Percentiles rank a stretch among this genome's conserved stretches.
Evolutionary conservation across 2,888 invertebrate genomes (phyloP).

Genomic region (Meandrusa payeni): DNA sequence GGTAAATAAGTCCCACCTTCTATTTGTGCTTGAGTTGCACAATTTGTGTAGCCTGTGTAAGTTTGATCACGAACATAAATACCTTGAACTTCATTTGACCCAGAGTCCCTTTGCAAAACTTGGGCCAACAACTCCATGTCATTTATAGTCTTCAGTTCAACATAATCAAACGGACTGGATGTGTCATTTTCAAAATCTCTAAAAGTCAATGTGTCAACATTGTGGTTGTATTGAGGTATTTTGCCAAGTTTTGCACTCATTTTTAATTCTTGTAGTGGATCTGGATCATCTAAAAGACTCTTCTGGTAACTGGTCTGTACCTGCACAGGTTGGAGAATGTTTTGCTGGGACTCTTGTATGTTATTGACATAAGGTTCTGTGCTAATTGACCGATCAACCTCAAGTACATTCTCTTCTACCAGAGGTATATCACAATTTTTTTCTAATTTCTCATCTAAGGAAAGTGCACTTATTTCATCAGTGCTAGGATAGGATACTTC

Average conservation of each 20-base stretch:
- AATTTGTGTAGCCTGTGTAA: conserved; percentile 49
- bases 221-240: conserved; percentile 52
- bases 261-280: conserved; percentile 63
- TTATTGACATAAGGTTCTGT: conserved; percentile 36
- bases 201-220: conserved; percentile 71
- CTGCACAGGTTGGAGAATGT: conserved; percentile 70
- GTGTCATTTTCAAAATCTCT: conserved; percentile 96
- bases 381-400: conserved; percentile 34
- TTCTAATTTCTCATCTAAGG: conserved; percentile 71
- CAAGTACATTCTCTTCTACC: conserved; percentile 43
- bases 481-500: conserved; percentile 83
- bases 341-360: conserved; percentile 48
- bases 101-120: conserved; percentile 78
- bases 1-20: conserved; percentile 62
- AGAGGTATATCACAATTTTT: conserved; percentile 55
- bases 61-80: conserved; percentile 44
- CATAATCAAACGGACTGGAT: conserved; percentile 95
- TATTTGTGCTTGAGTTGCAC: conserved; percentile 60
- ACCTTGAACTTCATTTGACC: conserved; percentile 43
- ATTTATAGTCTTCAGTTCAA: conserved; percentile 95
- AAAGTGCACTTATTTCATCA: conserved; percentile 79
- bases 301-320: conserved; percentile 58
- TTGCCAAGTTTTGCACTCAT: conserved; percentile 54
- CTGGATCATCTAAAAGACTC: conserved; percentile 67
- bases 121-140: conserved; percentile 94